These are phyloP conservation scores for Melikaiella ostensackeni DNA, from an alignment of 2,888 invertebrate species.

Conservation along the genomic window DNA sequence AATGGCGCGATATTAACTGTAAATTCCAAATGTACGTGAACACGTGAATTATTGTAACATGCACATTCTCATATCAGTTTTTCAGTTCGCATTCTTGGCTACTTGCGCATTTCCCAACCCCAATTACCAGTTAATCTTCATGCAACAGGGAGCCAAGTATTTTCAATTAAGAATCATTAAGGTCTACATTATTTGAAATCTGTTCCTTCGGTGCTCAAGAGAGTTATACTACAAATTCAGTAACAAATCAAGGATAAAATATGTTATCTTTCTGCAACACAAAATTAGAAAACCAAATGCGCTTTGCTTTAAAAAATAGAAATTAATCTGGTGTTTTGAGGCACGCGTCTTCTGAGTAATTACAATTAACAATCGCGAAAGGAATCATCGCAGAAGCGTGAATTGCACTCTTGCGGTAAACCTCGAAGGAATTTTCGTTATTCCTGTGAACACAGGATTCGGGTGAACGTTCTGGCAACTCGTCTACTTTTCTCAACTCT, in stretches of 20 bases:
- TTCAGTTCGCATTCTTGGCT: constrained; percentile 59
- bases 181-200: neutral
- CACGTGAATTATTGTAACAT: constrained; percentile 60
- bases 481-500: constrained; percentile 54
- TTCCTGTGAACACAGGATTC: constrained; percentile 75
- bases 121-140: neutral
- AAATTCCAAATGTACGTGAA: constrained; percentile 51
- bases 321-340: neutral
- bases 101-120: constrained; percentile 55
- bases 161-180: constrained; percentile 43
- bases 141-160: constrained; percentile 36
- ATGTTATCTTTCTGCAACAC: neutral
- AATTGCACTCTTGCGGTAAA: constrained; percentile 14
- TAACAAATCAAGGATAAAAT: neutral
- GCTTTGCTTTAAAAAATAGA: constrained; percentile 14
- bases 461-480: constrained; percentile 63
- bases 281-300: neutral
- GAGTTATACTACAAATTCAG: neutral
- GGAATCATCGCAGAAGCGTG: constrained; percentile 25
- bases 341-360: neutral
- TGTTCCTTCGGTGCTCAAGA: neutral
- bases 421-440: constrained; percentile 55
- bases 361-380: neutral
- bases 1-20: constrained; percentile 46
- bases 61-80: constrained; percentile 51